Base-by-base conservation (phyloP, 2,797 vertebrate species). In the Peromyscus melanophrys region DNA sequence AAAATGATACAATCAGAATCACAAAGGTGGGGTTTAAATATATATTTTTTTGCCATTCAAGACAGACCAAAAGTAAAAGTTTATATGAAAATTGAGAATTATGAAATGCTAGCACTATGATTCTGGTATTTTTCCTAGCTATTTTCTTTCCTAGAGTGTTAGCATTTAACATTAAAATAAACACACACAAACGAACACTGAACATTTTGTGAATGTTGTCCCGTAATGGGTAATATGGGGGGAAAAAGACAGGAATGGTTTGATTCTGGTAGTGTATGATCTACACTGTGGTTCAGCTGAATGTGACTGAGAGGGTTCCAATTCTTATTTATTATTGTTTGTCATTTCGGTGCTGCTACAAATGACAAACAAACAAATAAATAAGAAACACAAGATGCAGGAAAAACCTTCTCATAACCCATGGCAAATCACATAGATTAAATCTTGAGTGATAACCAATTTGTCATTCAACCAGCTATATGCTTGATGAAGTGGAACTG, bases 291-390 rank as follows among this genome's bases (percentile, higher is more conserved):
- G 92, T 40, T 89, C 52, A 96, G 81, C 25, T 92, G 84, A 19
- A 92, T 89, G 46, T 89, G 80, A 93, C 61, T 57, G 23, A 96
- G 95, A 71, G 86, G 71, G 6, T 92, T 96, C 65, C 55, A 16
- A 86, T 92, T 93, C 52, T 14, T 80, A 52, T 86, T 97, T 97
- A 59, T 52, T 90, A 4, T 29, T 40, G 17, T 90, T 94, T 88
- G 80, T 94, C 92, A 73, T 6, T 49, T 52, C 52, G 13, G 14
- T 80, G 9, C 34, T 84, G 31, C 55, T 67, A 14, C 40, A 95
- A 94, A 69, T 5, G 80, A 90, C 8, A 40, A 19, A n/a, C 52
- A 63, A n/a, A 69, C 3, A 63, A 63, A 84, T 27, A 49, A 92
- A 67, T 14, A 83, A 81, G 87, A 92, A 88, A 80, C 78, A 87